phyloP scores from a whole-genome alignment of 2,797 vertebrate genomes.

The Adrianichthys oophorus region DNA sequence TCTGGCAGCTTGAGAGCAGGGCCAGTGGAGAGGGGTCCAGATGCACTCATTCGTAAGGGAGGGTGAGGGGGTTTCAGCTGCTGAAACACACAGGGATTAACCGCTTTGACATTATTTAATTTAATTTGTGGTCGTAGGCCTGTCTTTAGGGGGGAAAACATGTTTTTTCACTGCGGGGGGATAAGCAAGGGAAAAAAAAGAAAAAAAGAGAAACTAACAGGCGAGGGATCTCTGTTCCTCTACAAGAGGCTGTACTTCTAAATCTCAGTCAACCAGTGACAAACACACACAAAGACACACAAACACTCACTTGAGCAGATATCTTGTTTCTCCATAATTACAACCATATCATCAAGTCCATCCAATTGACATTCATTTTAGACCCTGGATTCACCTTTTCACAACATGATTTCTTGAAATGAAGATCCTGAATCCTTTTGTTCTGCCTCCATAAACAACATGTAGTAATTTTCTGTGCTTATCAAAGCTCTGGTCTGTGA shows the following conservation, averaged over 20 bases:
- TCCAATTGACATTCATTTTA: constrained; percentile 58
- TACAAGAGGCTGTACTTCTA: constrained; percentile 41
- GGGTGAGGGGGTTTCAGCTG: constrained; percentile 54
- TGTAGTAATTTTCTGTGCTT: constrained; percentile 71
- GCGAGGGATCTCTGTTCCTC: constrained; percentile 49
- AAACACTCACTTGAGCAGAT: constrained; percentile 24
- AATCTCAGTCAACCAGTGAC: constrained; percentile 8
- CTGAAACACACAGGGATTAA: constrained; percentile 80
- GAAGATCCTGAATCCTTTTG: constrained; percentile 74
- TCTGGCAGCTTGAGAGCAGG: constrained; percentile 68
- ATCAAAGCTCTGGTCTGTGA: constrained; percentile 59
- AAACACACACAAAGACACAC: constrained; percentile 14
- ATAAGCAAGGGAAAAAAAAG: constrained; percentile 60
- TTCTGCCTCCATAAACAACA: constrained; percentile 73
- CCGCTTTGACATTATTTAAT: constrained; percentile 77
- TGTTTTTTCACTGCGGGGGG: constrained; percentile 61
- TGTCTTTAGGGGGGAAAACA: constrained; percentile 71
- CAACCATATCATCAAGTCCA: constrained; percentile 52
- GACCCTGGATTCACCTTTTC: constrained; percentile 54
- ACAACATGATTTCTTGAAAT: constrained; percentile 69
- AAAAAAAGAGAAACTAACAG: constrained; percentile 74
- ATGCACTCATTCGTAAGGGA: constrained; percentile 62
- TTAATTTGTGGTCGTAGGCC: constrained; percentile 77
- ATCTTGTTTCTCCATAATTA: constrained; percentile 51
- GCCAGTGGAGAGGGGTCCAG: constrained; percentile 69